Conservation (phyloP, 2,888 invertebrate species). For the Exocentrus adspersus region DNA sequence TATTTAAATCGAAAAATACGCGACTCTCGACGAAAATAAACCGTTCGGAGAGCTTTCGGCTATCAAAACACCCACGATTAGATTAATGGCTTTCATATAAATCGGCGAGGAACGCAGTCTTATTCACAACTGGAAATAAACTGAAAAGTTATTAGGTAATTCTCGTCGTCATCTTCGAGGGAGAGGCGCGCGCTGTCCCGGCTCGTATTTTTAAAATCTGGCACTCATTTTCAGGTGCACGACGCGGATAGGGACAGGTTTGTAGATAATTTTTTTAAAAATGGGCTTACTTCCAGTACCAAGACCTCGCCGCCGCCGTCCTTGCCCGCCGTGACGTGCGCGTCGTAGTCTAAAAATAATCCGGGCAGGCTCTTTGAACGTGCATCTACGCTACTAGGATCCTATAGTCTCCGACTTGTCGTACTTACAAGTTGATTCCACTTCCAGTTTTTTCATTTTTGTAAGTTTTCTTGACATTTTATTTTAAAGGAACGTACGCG, state of each 20-base stretch:
- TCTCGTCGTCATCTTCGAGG: conserved; percentile 42
- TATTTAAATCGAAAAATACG: not conserved
- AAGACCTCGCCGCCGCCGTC: not conserved
- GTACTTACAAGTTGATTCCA: conserved; percentile 27
- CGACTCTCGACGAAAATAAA: not conserved
- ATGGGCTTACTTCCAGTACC: too few relatives aligned
- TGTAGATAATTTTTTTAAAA: too few relatives aligned
- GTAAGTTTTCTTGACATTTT: conserved; percentile 30
- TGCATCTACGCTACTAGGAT: conserved; percentile 26
- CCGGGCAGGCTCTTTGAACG: conserved; percentile 22
- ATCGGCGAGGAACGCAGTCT: conserved; percentile 13
- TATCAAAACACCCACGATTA: conserved; percentile 24
- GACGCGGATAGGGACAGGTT: conserved; percentile 15
- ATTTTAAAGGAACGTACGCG: too few relatives aligned
- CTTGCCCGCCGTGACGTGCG: conserved; percentile 24
- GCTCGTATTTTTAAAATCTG: conserved; percentile 44
- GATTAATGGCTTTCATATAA: conserved; percentile 14
- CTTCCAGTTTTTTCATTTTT: conserved; percentile 30
- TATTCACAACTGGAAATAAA: conserved; percentile 39
- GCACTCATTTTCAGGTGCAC: conserved; percentile 28
- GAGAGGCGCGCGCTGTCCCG: conserved; percentile 36
- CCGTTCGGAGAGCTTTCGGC: not conserved
- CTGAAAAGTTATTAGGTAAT: conserved; percentile 43
- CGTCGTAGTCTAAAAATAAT: conserved; percentile 35
- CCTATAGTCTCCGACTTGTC: conserved; percentile 30